These are phyloP conservation scores for Oostethus manadensis DNA, from an alignment of 2,113 vertebrate species.

Conservation along the genomic window DNA sequence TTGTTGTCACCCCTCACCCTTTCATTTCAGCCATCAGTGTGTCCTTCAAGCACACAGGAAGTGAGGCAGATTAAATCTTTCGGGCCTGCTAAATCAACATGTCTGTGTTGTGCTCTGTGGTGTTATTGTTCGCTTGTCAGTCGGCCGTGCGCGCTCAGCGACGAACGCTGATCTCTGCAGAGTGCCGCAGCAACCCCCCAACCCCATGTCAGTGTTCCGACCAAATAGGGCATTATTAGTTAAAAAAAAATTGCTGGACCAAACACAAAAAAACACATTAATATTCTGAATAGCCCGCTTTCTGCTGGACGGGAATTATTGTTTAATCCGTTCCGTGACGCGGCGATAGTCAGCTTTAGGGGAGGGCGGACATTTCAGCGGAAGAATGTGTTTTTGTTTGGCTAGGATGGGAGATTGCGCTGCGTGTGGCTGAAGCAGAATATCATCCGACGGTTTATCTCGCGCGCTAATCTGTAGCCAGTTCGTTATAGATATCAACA, in stretches of 20 bases:
- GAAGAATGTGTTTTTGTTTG: neutral
- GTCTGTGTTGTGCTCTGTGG: constrained; percentile 49
- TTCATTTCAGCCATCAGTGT: constrained; percentile 34
- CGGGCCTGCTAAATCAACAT: constrained; percentile 63
- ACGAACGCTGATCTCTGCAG: constrained; percentile 53
- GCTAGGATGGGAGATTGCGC: constrained; percentile 24
- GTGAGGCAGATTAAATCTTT: constrained; percentile 62
- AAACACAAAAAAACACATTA: constrained; percentile 22
- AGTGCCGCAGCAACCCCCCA: constrained; percentile 29
- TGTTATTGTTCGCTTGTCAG: constrained; percentile 68
- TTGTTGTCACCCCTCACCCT: constrained; percentile 8
- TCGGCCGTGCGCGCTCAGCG: constrained; percentile 49
- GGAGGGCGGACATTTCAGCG: constrained; percentile 26
- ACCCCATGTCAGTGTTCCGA: constrained; percentile 22
- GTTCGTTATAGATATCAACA: constrained; percentile 32
- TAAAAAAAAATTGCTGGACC: constrained; percentile 43
- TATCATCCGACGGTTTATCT: constrained; percentile 49
- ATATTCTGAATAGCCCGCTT: constrained; percentile 52
- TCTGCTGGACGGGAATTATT: constrained; percentile 39
- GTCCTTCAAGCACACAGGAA: constrained; percentile 63
- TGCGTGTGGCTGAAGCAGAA: constrained; percentile 21
- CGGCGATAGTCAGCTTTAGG: constrained; percentile 29
- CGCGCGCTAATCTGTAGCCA: constrained; percentile 40
- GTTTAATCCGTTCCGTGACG: constrained; percentile 34
- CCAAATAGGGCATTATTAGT: constrained; percentile 43